These are phyloP conservation scores for Thumatha senex DNA, from an alignment of 2,888 invertebrate species.

Conservation along the genomic window DNA sequence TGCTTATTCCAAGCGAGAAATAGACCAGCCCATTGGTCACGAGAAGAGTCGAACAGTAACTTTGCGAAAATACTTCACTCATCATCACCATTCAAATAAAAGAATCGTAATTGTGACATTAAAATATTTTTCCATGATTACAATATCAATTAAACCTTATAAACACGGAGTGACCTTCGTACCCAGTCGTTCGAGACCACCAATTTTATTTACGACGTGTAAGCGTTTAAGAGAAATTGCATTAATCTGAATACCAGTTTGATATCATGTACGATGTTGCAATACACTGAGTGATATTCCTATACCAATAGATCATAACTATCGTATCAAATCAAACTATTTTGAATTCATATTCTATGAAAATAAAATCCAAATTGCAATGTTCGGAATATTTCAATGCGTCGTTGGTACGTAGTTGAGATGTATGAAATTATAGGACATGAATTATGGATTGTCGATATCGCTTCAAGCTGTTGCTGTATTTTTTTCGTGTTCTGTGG, in stretches of 20 bases:
- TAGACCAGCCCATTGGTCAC: no score
- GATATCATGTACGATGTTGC: slow-evolving; percentile 81
- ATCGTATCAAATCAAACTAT: slow-evolving; percentile 26
- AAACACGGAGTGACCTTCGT: slow-evolving; percentile 60
- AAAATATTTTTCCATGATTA: slow-evolving; percentile 49
- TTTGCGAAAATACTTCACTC: no score
- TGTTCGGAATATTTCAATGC: slow-evolving; percentile 45
- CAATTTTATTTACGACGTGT: slow-evolving; percentile 83
- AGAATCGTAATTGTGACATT: slow-evolving; percentile 28
- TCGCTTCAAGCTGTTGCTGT: slow-evolving; percentile 82
- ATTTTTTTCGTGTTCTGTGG: slow-evolving; percentile 77
- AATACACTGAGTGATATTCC: slow-evolving; percentile 67
- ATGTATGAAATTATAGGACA: slow-evolving; percentile 83
- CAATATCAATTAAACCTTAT: slow-evolving; percentile 71
- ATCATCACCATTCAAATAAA: no score
- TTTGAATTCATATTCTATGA: slow-evolving; percentile 42
- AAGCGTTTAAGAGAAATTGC: slow-evolving; percentile 84
- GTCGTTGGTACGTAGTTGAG: slow-evolving; percentile 50
- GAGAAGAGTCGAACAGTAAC: no score
- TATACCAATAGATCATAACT: slow-evolving; percentile 48
- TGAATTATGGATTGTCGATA: slow-evolving; percentile 84
- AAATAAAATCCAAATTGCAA: slow-evolving; percentile 57
- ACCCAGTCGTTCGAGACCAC: slow-evolving; percentile 64
- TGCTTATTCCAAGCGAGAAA: no score
- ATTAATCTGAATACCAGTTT: slow-evolving; percentile 83